Conservation (phyloP, 2,113 vertebrate genomes). For the Copsychus sechellarum region DNA sequence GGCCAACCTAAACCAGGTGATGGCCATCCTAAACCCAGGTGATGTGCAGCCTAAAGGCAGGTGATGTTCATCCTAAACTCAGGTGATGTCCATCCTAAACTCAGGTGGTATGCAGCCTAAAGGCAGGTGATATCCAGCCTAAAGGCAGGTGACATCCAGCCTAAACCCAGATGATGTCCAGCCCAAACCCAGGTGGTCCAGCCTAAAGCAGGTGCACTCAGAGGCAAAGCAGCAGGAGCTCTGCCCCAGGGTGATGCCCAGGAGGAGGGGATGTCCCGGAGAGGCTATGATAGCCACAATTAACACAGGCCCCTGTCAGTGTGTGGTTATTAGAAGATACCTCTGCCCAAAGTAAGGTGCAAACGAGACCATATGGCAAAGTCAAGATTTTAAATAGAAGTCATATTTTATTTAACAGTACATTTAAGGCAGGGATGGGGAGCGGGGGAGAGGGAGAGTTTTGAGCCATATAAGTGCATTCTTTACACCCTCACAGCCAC, state of each 20-base stretch:
- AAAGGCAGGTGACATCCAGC: neutral
- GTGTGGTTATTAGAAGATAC: neutral
- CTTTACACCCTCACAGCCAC: neutral
- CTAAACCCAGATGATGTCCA: neutral
- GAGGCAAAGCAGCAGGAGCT: neutral
- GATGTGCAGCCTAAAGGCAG: too few species aligned
- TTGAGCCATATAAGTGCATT: neutral
- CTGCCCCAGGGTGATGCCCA: neutral
- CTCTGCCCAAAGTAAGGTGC: neutral
- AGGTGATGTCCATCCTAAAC: neutral
- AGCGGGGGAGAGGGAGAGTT: neutral
- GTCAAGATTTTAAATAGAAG: too few species aligned
- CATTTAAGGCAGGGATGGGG: neutral
- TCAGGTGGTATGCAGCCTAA: neutral
- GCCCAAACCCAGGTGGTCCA: too few species aligned
- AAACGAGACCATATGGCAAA: accelerated
- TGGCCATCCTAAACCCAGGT: neutral
- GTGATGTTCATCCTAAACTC: too few species aligned
- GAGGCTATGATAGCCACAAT: neutral
- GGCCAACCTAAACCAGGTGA: neutral
- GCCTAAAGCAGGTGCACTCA: neutral
- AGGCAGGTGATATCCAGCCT: neutral
- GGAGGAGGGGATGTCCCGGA: neutral
- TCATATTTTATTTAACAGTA: neutral
- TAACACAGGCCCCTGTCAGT: neutral